Evolutionary conservation across 2,113 vertebrate species (phyloP).

Genomic region (Oplegnathus fasciatus): DNA sequence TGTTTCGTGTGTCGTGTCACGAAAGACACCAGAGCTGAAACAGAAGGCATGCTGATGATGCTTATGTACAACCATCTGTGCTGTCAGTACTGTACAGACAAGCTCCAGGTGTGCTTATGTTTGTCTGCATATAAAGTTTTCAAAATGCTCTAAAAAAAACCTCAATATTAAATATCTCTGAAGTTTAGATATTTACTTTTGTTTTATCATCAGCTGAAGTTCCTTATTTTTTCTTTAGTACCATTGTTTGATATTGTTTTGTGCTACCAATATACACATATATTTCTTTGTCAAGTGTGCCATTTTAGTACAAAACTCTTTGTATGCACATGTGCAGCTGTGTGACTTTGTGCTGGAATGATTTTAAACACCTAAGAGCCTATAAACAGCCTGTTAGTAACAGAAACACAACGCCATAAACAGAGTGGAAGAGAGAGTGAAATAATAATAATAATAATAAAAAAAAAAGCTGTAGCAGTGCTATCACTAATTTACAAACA

Average conservation of each 20-base stretch:
- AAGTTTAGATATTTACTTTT: neutral
- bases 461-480: slow-evolving; percentile 63
- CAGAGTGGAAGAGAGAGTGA: slow-evolving; percentile 32
- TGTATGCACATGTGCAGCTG: slow-evolving; percentile 13
- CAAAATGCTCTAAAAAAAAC: slow-evolving; percentile 8
- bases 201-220: slow-evolving; percentile 1
- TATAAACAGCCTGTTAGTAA: slow-evolving; percentile 79
- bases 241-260: slow-evolving; percentile 38
- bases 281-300: slow-evolving; percentile 8
- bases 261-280: slow-evolving; percentile 18
- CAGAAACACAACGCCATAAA: slow-evolving; percentile 65
- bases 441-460: slow-evolving; percentile 17
- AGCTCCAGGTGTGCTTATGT: slow-evolving; percentile 37
- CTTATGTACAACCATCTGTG: slow-evolving; percentile 4
- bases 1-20: neutral
- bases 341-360: slow-evolving; percentile 72
- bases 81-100: neutral
- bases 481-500: slow-evolving; percentile 62
- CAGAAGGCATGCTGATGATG: slow-evolving; percentile 25
- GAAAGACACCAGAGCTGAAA: neutral
- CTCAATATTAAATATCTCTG: slow-evolving; percentile 27
- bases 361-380: slow-evolving; percentile 58
- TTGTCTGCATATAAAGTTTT: slow-evolving; percentile 32
- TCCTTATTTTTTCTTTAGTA: slow-evolving; percentile 46
- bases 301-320: slow-evolving; percentile 42